Evolutionary conservation across 2,797 vertebrate genomes (phyloP), one percentile per base, ranked within the genome.

Genomic region (Anabas testudineus): DNA sequence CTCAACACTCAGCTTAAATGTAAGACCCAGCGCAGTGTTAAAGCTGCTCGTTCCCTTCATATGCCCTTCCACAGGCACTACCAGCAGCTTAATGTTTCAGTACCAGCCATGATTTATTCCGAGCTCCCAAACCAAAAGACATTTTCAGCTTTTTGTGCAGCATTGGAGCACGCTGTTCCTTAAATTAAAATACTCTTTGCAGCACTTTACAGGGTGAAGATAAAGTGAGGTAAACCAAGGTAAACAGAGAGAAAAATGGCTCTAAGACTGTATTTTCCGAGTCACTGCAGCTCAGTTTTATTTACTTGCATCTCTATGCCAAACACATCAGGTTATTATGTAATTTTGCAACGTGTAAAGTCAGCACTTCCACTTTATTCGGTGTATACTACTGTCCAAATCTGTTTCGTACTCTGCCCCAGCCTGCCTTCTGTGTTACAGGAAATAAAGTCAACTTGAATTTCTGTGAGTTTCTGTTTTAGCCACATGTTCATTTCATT

Each of bases 291-390:
- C 18, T 80, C 22, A 10, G 2, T 71, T 74, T 72, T 76, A 76
- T 78, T 78, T 73, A 66, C 59, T 37, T 46, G 15, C 52, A 18
- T 62, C 68, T 58, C 6, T 1, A 26, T 56, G 60, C 75, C 72
- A 81, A 76, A 69, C 45, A 28, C 68, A 67, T 71, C 42, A 43
- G 56, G 55, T 37, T 61, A 46, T 83, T 68, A 71, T 77, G 75
- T 75, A 49, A 82, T 70, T 63, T 22, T 60, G 54, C 26, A 37
- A 48, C 13, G 30, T 48, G 56, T 48, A 39, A 47, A 72, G 77
- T 83, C 72, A 79, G 78, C 71, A 47, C 42, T 71, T 84, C n/a
- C 39, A 18, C 43, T 67, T 52, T 77, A 55, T 63, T 65, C 30
- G 34, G 24, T 26, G 55, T 15, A 48, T 46, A 53, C 32, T 32